Conservation (phyloP, 2,797 vertebrate genomes). For the Neosalanx taihuensis region DNA sequence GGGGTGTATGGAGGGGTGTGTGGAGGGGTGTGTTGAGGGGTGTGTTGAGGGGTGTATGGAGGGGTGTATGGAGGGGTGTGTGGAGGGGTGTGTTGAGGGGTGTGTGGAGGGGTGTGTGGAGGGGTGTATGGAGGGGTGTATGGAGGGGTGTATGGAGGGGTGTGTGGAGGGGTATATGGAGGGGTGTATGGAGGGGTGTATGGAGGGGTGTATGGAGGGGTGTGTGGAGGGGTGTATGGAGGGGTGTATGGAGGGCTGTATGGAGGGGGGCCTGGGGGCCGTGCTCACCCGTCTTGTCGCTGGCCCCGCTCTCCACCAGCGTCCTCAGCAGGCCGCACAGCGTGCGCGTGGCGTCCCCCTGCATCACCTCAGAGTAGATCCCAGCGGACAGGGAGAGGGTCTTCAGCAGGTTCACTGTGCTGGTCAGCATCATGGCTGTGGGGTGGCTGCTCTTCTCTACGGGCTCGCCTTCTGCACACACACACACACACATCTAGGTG, state of each 20-base stretch:
- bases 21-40: not conserved
- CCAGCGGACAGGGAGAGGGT: slow-evolving; percentile 90
- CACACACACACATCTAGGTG: not conserved
- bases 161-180: not conserved
- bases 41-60: no score
- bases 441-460: slow-evolving; percentile 88
- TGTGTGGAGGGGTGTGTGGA: no score
- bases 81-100: no score
- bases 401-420: slow-evolving; percentile 92
- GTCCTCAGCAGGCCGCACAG: slow-evolving; percentile 91
- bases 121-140: no score
- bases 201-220: no score
- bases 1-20: not conserved
- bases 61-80: no score
- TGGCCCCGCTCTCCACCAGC: slow-evolving; percentile 91
- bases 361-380: slow-evolving; percentile 90
- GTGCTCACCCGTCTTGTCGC: slow-evolving; percentile 81
- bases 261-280: not conserved
- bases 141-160: not conserved
- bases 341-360: slow-evolving; percentile 87
- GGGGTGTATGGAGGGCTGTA: no score
- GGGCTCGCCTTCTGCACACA: slow-evolving; percentile 82
- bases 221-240: no score
- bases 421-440: slow-evolving; percentile 91
- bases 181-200: no score